Evolutionary conservation across 2,113 vertebrate species (phyloP).

Genomic region (Girardinichthys multiradiatus): DNA sequence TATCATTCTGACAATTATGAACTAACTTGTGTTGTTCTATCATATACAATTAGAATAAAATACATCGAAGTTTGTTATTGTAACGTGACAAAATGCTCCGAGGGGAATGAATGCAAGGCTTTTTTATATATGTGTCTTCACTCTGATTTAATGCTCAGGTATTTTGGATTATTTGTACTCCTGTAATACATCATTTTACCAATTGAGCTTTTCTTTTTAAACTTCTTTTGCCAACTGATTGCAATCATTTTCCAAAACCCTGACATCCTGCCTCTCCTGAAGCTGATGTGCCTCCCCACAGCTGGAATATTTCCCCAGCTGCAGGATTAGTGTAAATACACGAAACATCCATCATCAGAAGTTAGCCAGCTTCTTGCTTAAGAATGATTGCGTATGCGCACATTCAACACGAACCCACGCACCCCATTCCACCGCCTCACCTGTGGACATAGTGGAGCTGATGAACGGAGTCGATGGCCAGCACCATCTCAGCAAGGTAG

Average conservation of each 20-base stretch:
- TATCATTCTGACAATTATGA: not conserved
- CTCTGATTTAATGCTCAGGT: not conserved
- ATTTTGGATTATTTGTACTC: not conserved
- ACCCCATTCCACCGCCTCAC: conserved; percentile 70
- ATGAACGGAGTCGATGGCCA: conserved; percentile 98
- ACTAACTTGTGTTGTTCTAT: not conserved
- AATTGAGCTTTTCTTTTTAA: not conserved
- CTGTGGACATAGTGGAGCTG: conserved; percentile 98
- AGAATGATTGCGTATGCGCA: conserved; percentile 11
- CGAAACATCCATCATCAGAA: conserved; percentile 32
- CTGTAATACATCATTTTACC: not conserved
- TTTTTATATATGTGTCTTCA: not conserved
- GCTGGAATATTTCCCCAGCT: conserved; percentile 32
- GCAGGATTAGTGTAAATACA: conserved; percentile 39
- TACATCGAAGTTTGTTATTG: not conserved
- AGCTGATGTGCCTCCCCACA: conserved; percentile 2
- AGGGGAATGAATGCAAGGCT: not conserved
- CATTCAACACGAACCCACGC: not conserved
- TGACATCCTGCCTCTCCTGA: not conserved
- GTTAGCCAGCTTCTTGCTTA: not conserved
- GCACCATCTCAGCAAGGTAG: conserved; percentile 98
- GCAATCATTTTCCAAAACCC: not conserved
- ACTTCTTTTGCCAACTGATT: not conserved
- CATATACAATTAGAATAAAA: not conserved
- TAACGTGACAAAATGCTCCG: too few species aligned